Evolutionary conservation across 2,113 vertebrate species (phyloP), one percentile per base, ranked within the genome.

Genomic region (Ariopsis seemanni): DNA sequence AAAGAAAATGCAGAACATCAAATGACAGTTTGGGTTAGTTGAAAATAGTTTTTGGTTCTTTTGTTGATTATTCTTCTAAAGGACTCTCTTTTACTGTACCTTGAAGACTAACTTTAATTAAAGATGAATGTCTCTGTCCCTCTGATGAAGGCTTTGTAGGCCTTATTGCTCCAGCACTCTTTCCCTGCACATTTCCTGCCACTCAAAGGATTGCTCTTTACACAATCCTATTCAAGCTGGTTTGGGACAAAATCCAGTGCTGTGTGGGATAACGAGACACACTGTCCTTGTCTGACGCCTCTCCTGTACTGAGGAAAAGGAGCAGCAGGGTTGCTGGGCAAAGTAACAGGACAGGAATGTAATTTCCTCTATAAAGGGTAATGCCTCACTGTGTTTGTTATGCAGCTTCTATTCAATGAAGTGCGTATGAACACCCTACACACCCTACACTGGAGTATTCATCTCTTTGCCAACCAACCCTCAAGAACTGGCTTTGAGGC

Each of bases 251-350:
- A 80, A 86, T 78, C 50, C 25, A 53, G 42, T 65, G 58, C 25
- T 85, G 84, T 78, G 72, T 85, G 57, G 58, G 25, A 78, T 78
- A 86, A 86, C 58, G 53, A 67, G 58, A 79, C 55, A 27, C 58
- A 78, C 72, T 85, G 74, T 78, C 22, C 57, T 30, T 84, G 25
- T 75, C 30, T 81, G 22, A 65, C 52, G 63, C 42, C 55, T 82
- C 48, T 58, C 8, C 15, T 42, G 7, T 25, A 55, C 48, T 62
- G 53, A 82, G 65, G 65, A 88, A 82, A 34, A 82, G 48, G 55
- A 82, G 57, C 65, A 81, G 87, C 65, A 85, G 87, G 55, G 67
- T 74, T 27, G 71, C 55, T 27, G 84, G 15, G 63, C 77, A 78
- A 69, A 84, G 30, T 71, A 78, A 60, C 63, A 34, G 71, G 50